phyloP scores from a whole-genome alignment of 2,113 vertebrate species.

The Oxyura jamaicensis region DNA sequence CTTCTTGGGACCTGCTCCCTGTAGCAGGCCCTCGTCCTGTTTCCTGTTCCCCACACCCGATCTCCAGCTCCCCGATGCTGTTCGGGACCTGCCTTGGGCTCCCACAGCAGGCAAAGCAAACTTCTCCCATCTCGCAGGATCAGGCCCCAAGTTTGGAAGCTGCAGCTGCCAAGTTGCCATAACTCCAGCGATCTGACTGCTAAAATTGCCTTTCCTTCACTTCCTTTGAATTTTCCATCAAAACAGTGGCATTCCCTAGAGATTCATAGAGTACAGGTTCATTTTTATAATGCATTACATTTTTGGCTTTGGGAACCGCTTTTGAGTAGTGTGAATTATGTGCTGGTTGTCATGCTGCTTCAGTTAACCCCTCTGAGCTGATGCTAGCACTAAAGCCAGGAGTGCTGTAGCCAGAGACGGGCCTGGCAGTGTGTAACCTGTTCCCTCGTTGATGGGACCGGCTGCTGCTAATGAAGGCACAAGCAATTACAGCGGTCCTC shows the following conservation, averaged over 20 bases:
- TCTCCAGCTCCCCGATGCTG: background rate
- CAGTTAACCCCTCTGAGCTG: background rate
- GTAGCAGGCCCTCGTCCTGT: background rate
- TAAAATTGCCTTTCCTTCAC: slow-evolving; percentile 59
- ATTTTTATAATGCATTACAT: background rate
- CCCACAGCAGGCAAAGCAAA: background rate
- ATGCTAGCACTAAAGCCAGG: background rate
- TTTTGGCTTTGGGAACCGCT: background rate
- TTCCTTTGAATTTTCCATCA: slow-evolving; percentile 52
- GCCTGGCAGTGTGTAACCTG: rapidly evolving
- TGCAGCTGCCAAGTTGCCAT: background rate
- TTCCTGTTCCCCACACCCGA: background rate
- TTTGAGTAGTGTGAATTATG: background rate
- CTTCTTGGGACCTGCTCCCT: background rate
- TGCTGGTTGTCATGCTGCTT: background rate
- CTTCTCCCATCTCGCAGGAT: background rate
- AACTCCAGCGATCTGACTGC: slow-evolving; percentile 31
- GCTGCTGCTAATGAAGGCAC: background rate
- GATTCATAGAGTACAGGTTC: slow-evolving; percentile 1
- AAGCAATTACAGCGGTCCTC: background rate
- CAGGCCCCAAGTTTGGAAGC: background rate
- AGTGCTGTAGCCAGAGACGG: background rate
- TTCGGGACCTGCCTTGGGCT: background rate
- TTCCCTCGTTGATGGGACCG: rapidly evolving
- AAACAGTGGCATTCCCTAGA: slow-evolving; percentile 30